A percentile compares a stretch with the other conserved stretches of the same genome.
phyloP scores from a whole-genome alignment of 2,888 invertebrate genomes.

The Hyles lineata region DNA sequence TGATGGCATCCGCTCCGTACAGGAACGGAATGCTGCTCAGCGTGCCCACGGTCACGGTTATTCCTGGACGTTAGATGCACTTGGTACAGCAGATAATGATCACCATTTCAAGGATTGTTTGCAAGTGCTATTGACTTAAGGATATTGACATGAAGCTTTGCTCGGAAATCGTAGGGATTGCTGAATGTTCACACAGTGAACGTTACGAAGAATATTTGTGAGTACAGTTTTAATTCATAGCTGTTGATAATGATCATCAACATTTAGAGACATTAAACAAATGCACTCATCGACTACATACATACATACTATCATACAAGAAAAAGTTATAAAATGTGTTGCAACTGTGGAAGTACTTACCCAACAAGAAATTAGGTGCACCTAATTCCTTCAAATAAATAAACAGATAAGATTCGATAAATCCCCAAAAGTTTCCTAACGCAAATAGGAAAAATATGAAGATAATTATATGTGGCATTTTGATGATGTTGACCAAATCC shows the following conservation, averaged over 20 bases:
- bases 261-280: neutral
- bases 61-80: slow-evolving; percentile 79
- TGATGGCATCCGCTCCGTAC: slow-evolving; percentile 93
- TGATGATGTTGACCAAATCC: slow-evolving; percentile 90
- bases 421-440: slow-evolving; percentile 94
- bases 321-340: slow-evolving; percentile 18
- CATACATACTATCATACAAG: slow-evolving; percentile 4
- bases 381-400: slow-evolving; percentile 93
- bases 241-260: too few species aligned
- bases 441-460: slow-evolving; percentile 93
- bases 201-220: too few species aligned
- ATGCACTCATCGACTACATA: neutral
- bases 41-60: slow-evolving; percentile 94
- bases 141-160: neutral
- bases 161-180: neutral
- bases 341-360: slow-evolving; percentile 71
- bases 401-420: slow-evolving; percentile 95
- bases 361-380: slow-evolving; percentile 92
- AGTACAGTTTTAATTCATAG: too few species aligned
- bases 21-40: slow-evolving; percentile 93
- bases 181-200: too few species aligned
- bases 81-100: slow-evolving; percentile 40
- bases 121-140: slow-evolving; percentile 31
- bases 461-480: slow-evolving; percentile 91
- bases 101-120: slow-evolving; percentile 36